Base-by-base conservation (phyloP, 2,888 invertebrate species). In the Melipona bicolor region DNA sequence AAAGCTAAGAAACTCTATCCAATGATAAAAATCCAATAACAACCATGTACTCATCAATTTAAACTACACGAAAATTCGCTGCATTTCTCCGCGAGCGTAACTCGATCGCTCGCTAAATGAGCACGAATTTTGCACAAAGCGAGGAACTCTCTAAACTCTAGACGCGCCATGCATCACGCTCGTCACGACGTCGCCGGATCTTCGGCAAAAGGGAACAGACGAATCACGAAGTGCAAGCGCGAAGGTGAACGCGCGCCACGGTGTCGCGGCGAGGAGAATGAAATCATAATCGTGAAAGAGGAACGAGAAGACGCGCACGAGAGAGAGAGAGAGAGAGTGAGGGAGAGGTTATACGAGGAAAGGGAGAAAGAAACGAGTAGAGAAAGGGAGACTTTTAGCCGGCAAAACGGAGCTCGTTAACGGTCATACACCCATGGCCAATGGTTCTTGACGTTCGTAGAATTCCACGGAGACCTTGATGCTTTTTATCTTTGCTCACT, bases 371-470 rank as follows among this genome's bases (percentile, higher is more conserved):
- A 77, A 68, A 77, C 62, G 71, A 50, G 68, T 69, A 24, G 50
- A 24, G 50, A 61, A 61, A 64, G 67, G 64, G 69, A 78, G 77
- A 79, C 59, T 86, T 84, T 83, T 74, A 75, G 81, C 74, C 71
- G 54, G 80, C 83, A 77, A 84, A 85, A 85, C 78, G 81, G 68
- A 73, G 85, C 79, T 90, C 87, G 89, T 91, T 90, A 90, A 85
- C 86, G 90, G 87, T 88, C 91, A 84, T 87, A 81, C 79, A 90
- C 82, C 86, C 84, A 78, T 85, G 81, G 79, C 83, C 88, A 86
- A 89, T 89, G 84, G 71, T 88, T 85, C 83, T 88, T 79, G 85
- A 90, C 87, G 87, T 89, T 90, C 81, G 79, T 83, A 89, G 87
- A 79, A 81, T 79, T 81, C 84, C 82, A 61, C 56, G 74, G 72